Evolutionary conservation across 2,113 vertebrate species (phyloP).

Genomic region (Tenebrosternarchus preto): DNA sequence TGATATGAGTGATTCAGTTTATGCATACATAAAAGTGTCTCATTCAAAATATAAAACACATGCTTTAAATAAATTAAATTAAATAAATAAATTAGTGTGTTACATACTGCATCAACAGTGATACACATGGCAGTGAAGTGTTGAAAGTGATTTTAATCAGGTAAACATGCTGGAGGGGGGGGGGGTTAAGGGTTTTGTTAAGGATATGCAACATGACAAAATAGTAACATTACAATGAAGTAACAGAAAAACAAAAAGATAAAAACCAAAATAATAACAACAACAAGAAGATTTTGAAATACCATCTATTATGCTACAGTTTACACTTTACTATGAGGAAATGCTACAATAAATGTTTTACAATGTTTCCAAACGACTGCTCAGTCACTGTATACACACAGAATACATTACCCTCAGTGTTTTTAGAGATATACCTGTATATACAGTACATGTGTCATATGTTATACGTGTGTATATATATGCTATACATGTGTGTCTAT

Average conservation of each 20-base stretch:
- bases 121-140: slow-evolving; percentile 27
- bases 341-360: background rate
- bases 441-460: no score
- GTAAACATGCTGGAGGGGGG: slow-evolving; percentile 21
- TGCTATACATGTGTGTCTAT: no score
- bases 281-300: background rate
- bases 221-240: slow-evolving; percentile 15
- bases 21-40: slow-evolving; percentile 4
- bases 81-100: slow-evolving; percentile 14
- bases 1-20: background rate
- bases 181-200: slow-evolving; percentile 31
- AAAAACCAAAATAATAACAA: background rate
- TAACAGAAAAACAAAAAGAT: background rate
- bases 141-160: slow-evolving; percentile 23
- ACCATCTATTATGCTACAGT: background rate
- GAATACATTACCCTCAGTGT: no score
- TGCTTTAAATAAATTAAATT: slow-evolving; percentile 33
- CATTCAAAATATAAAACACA: background rate
- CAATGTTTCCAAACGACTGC: no score
- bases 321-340: no score
- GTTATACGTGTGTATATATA: no score
- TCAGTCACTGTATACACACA: no score
- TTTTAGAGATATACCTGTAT: no score
- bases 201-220: slow-evolving; percentile 13
- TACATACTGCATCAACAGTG: slow-evolving; percentile 24